Base-by-base conservation (phyloP, 2,113 vertebrate genomes). In the Crotophaga sulcirostris region DNA sequence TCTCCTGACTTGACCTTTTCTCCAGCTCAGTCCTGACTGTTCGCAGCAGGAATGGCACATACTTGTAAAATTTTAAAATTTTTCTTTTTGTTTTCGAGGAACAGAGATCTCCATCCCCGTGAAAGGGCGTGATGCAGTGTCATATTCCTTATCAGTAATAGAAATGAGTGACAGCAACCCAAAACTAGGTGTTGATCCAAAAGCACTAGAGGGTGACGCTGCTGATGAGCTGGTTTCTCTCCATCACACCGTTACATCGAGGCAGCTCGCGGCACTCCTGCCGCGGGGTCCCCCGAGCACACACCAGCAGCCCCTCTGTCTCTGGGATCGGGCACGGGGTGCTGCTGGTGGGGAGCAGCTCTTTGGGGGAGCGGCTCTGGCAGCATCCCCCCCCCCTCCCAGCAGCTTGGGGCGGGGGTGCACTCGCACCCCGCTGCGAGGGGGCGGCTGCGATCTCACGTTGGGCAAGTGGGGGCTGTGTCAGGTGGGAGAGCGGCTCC, bases 361-460 rank as follows among this genome's bases (percentile, higher is more conserved):
- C 82, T 87, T 84, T 84, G 87, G 74, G 68, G 36, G 6, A 66
- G 63, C 2, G 8, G 38, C 40, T 85, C 42, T 86, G 72, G 51
- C 86, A 90, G 67, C 79, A 15, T 6, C 16, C 62, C 19, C 52
- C 52, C 36, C 51, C 10, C 34, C n/a, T n/a, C 2, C 8, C 40
- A 0, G 89, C 89, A 94, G 80, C 73, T 63, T 5, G 82, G 42
- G 34, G 68, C 6, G 91, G 93, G 91, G 87, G 74, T 12, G 66
- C 89, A 89, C 60, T 52, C 21, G 87, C 94, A 40, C 84, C 96
- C 69, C 18, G 68, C 77, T 69, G 88, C 70, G 74, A 91, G 42
- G 81, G 92, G 93, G 91, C 1, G 82, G 89, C 92, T 96, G 95
- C 23, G 13, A 96, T 96, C 92, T 87, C 94, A 79, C 67, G 11